These are phyloP conservation scores for Mionectes olivaceus DNA, from an alignment of 2,797 vertebrate species.

Conservation along the genomic window DNA sequence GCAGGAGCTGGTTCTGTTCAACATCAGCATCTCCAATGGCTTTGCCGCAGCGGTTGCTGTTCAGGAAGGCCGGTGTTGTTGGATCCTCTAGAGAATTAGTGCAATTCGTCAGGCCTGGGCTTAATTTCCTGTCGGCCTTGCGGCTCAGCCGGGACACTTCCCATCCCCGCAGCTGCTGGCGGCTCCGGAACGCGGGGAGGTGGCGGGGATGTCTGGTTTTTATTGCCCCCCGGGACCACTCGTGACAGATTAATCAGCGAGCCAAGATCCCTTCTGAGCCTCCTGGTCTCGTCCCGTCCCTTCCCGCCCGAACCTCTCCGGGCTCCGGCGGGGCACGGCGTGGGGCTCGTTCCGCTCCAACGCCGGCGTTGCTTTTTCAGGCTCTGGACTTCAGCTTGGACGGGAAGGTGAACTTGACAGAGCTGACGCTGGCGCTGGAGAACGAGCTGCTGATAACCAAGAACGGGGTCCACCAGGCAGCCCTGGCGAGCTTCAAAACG, in stretches of 20 bases:
- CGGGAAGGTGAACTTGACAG: constrained; percentile 88
- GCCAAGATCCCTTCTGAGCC: not conserved
- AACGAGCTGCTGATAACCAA: constrained; percentile 92
- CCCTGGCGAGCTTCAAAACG: constrained; percentile 91
- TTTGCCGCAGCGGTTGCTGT: not conserved
- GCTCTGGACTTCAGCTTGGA: constrained; percentile 91
- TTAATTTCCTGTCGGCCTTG: not conserved
- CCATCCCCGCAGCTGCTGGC: not conserved
- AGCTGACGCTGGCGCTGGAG: constrained; percentile 90
- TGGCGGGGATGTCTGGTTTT: not conserved
- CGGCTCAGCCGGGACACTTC: not conserved
- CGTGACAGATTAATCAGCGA: not conserved
- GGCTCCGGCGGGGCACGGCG: not conserved
- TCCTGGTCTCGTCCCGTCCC: not conserved
- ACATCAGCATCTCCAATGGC: fast-evolving
- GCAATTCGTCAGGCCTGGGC: not conserved
- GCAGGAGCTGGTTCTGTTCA: not conserved
- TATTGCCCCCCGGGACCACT: not conserved
- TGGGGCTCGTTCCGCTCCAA: not conserved
- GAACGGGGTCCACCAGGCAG: constrained; percentile 91
- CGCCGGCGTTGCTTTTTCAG: constrained; percentile 61
- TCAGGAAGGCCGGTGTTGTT: fast-evolving
- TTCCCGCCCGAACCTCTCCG: fast-evolving
- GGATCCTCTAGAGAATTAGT: not conserved
- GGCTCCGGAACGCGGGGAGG: not conserved